Conservation (phyloP, 2,797 vertebrate genomes). For the Oceanodroma leucorhoa region DNA sequence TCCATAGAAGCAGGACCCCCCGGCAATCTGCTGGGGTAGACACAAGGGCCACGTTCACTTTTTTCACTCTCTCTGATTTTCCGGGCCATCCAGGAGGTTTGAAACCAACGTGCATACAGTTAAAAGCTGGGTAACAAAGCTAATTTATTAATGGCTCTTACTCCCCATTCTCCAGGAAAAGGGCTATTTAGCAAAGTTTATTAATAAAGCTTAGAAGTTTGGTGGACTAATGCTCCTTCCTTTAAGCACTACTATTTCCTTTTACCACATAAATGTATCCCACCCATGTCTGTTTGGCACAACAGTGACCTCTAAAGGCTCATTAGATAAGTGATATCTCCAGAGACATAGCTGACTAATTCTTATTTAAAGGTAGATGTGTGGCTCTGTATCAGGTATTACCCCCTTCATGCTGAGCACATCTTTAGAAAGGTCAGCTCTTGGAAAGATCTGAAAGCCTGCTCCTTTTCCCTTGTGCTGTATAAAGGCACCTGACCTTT, state of each 20-base stretch:
- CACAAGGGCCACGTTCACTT: fast-evolving
- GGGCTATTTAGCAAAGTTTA: not conserved
- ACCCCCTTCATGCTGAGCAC: slow-evolving; percentile 61
- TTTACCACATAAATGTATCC: slow-evolving; percentile 25
- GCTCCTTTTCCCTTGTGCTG: slow-evolving; percentile 55
- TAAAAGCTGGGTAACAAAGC: not conserved
- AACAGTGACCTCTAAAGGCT: slow-evolving; percentile 62
- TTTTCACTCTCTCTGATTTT: not conserved
- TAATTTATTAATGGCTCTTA: not conserved
- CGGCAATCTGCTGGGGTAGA: not conserved
- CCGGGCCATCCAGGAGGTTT: not conserved
- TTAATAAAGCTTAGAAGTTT: not conserved
- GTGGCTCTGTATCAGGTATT: slow-evolving; percentile 52
- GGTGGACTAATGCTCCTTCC: not conserved
- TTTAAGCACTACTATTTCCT: slow-evolving; percentile 7
- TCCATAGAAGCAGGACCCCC: not conserved
- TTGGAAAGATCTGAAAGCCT: slow-evolving; percentile 59
- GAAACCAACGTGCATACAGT: not conserved
- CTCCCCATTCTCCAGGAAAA: not conserved
- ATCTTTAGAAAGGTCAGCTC: slow-evolving; percentile 75
- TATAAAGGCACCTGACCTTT: slow-evolving; percentile 75
- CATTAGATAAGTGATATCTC: slow-evolving; percentile 66
- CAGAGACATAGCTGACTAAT: slow-evolving; percentile 53
- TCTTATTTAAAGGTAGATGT: slow-evolving; percentile 68
- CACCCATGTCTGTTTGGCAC: slow-evolving; percentile 38